Base-by-base conservation (phyloP, 2,113 vertebrate species). In the Orthochromis indermauri region DNA sequence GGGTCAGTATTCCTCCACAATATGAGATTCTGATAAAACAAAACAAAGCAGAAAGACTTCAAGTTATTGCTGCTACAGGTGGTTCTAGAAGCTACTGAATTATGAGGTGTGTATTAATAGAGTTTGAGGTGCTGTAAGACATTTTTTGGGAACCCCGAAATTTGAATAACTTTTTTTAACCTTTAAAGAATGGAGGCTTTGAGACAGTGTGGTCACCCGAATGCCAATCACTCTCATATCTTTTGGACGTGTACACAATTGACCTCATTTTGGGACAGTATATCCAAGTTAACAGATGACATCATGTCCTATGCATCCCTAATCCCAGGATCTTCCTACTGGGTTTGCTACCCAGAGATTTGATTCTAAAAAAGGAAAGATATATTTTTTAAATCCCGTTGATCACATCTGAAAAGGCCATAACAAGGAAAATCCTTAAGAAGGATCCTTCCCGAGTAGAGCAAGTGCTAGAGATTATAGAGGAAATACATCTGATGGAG, bases 341-440 rank as follows among this genome's bases (percentile, higher is more conserved):
- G 0, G 59, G 28, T 61, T 61, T 61, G 0, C 1, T 33, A 61
- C 59, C 0, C 59, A 61, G 57, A 17, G 57, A 61, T 61, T 61
- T 61, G 57, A 61, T 61, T 61, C 26, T 61, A 61, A 61, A 61
- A 31, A 31, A 61, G 8, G 28, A 33, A 7, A 11, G 3, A 61
- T 19, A 63, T 33, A 19, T 33, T 63, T 2, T 63, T 61, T 4
- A 19, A 63, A 61, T 61, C 59, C 0, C 1, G 0, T 63, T 63
- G 59, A 33, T 33, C 0, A 1, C 16, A 63, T 63, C 2, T 63
- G 16, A 63, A 19, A 63, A 63, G 59, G 28, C 28, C 28, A 33
- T 33, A 61, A 61, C 28, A 63, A 63, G 57, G 28, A 61, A 61
- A 17, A 6, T 17, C 5, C 14, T 61, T 61, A 61, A 17, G 57